A percentile compares a stretch with the other conserved stretches of the same genome.
phyloP scores from a whole-genome alignment of 2,888 invertebrate species.

The Cacoxenus indagator region DNA sequence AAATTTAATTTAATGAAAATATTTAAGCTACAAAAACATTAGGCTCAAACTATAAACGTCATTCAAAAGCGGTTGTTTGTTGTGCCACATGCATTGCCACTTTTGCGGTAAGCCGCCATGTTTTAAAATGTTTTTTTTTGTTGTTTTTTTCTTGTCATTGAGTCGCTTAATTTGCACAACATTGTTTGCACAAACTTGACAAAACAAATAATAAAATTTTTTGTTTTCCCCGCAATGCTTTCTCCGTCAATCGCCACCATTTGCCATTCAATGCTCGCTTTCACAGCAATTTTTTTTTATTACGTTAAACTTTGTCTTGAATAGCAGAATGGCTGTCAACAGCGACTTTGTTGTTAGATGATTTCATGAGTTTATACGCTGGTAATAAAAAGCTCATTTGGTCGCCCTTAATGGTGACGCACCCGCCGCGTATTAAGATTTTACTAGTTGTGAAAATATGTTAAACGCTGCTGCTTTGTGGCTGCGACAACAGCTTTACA shows the following conservation, averaged over 20 bases:
- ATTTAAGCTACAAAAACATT: too few relatives aligned
- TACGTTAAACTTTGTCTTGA: conserved; percentile 8
- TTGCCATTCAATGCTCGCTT: not conserved
- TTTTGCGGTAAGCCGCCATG: not conserved
- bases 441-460: not conserved
- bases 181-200: not conserved
- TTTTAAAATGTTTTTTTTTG: not conserved
- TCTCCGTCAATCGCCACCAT: not conserved
- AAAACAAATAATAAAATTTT: not conserved
- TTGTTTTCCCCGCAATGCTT: not conserved
- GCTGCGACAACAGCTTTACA: not conserved
- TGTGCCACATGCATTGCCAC: too few relatives aligned
- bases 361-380: conserved; percentile 7
- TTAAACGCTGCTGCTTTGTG: not conserved
- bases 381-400: conserved; percentile 2
- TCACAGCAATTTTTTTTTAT: not conserved
- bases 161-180: not conserved
- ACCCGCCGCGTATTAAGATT: conserved; percentile 3
- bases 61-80: too few relatives aligned
- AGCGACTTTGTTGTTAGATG: not conserved
- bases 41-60: too few relatives aligned
- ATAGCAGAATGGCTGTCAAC: too few relatives aligned
- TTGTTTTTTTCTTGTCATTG: not conserved
- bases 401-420: not conserved
- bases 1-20: too few relatives aligned